Percentiles rank a stretch among this genome's conserved stretches.
phyloP scores from a whole-genome alignment of 1,140 invertebrate species.

The Drosophila mauritiana region DNA sequence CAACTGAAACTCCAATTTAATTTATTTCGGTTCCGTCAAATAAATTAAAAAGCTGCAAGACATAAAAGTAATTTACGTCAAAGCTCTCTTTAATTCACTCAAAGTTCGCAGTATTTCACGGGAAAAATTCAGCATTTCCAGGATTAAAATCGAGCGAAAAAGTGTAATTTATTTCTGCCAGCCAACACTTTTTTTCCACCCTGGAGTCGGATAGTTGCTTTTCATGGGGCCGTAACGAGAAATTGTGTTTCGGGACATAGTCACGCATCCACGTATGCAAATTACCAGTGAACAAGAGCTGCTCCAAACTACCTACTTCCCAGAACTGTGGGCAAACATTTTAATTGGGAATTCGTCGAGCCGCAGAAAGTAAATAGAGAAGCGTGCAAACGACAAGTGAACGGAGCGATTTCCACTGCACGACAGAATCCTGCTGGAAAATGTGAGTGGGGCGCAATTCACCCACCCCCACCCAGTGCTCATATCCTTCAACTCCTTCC shows the following conservation, averaged over 20 bases:
- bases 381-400: constrained; percentile 67
- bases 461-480: background rate
- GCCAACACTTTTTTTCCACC: constrained; percentile 14
- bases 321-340: constrained; percentile 64
- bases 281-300: constrained; percentile 40
- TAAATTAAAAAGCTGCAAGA: background rate
- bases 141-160: constrained; percentile 23
- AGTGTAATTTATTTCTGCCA: constrained; percentile 23
- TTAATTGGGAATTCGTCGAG: constrained; percentile 77
- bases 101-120: constrained; percentile 15
- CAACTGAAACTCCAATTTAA: no score
- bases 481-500: constrained; percentile 7
- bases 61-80: background rate
- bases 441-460: background rate
- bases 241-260: constrained; percentile 14
- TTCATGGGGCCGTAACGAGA: background rate
- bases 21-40: no score
- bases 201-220: constrained; percentile 6
- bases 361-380: constrained; percentile 73
- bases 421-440: constrained; percentile 13
- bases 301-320: constrained; percentile 21
- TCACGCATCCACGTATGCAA: constrained; percentile 36
- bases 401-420: constrained; percentile 40
- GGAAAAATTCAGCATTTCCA: constrained; percentile 15
- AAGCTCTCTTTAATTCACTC: constrained; percentile 21